Evolutionary conservation across 92 coral and sea anemone genomes (phyloP).

Genomic region (Chrysogorgia sp.): DNA sequence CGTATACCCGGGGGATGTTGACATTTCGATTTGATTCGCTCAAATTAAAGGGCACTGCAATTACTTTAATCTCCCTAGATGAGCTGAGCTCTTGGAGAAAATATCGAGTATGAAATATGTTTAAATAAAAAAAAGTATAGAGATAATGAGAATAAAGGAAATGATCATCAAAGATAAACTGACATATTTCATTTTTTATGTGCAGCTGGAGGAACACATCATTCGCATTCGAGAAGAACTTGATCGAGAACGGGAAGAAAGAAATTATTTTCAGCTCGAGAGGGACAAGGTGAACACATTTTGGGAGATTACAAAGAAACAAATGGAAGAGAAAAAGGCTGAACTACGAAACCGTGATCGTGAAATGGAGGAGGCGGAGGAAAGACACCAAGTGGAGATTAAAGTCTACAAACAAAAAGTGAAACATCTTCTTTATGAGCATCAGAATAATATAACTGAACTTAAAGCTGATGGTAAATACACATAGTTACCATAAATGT

Average conservation of each 20-base stretch:
- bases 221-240: conserved; percentile 93
- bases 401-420: conserved; percentile 99
- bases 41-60: no score
- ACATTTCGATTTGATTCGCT: no score
- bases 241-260: conserved; percentile 94
- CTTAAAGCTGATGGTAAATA: conserved; percentile 95
- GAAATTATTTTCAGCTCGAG: conserved; percentile 94
- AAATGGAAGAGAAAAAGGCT: conserved; percentile 88
- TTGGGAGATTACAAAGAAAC: conserved; percentile 97
- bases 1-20: no score
- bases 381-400: conserved; percentile 95
- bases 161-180: no score
- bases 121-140: no score
- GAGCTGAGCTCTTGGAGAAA: no score
- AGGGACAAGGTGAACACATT: conserved; percentile 97
- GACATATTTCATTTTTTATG: no score
- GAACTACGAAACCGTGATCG: conserved; percentile 90
- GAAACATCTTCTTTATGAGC: conserved; percentile 92
- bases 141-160: no score
- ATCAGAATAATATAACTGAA: conserved; percentile 96
- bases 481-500: no score
- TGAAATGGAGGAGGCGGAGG: conserved; percentile 99
- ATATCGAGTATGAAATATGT: no score
- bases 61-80: no score
- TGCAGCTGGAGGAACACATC: conserved; percentile 91